Base-by-base conservation (phyloP, 2,888 invertebrate species). In the Patella caerulea region DNA sequence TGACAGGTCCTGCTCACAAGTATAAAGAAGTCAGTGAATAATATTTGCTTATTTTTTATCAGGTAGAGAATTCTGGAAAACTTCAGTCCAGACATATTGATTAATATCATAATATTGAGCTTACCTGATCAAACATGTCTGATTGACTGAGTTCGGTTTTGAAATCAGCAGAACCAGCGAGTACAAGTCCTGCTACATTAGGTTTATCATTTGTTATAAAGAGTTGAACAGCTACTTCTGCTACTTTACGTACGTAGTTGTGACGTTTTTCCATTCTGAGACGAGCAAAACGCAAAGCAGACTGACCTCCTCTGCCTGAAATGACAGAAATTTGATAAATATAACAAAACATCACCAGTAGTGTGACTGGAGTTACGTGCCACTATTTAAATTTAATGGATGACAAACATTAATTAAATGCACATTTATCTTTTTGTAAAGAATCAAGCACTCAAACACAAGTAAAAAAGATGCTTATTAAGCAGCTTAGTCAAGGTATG, bases 131-230 rank as follows among this genome's bases (percentile, higher is more conserved):
- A 93, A 99, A 99, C 98, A 99, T 99, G 92, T 99, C 99, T 0
- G 99, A 99, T 93, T 99, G 99, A 91, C 98, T 98, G 88, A 99
- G 95, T 92, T 99, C 99, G 84, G 99, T 99, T 94, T 99, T 99
- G 93, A 99, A 99, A 93, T 99, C 99, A 19, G 99, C 99, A 87
- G 98, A 98, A 94, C 99, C 99, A 84, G 99, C 99, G 84, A 99
- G 93, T 88, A 99, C 98, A 71, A 99, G 94, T 0, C 99, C 99
- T 76, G 98, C 97, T 82, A 99, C 97, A 92, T 98, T 98, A 12
- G 98, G 97, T 90, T 98, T 96, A 93, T 99, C 99, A 83, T 98
- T 98, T 84, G 97, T 95, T 91, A 99, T 99, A 93, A 98, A 99
- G 88, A 99, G 93, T 92, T 97, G 97, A 1, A 98, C 98, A 75